Evolutionary conservation across 2,888 invertebrate genomes (phyloP).

Genomic region (Cerceris rybyensis): DNA sequence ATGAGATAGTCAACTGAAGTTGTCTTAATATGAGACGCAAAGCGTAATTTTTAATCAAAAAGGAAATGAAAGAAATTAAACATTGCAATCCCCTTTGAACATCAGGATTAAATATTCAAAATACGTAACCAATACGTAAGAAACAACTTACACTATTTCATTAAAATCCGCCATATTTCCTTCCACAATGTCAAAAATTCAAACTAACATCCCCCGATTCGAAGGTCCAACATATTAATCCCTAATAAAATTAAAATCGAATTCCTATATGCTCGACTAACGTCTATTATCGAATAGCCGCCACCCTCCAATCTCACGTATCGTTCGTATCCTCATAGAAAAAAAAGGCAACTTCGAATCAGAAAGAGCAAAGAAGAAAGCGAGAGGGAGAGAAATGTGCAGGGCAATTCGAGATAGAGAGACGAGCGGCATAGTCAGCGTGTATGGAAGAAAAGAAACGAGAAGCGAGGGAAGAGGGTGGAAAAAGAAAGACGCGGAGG

Average conservation of each 20-base stretch:
- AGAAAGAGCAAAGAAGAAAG: conserved; percentile 40
- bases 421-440: conserved; percentile 46
- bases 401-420: conserved; percentile 47
- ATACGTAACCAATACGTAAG: no score
- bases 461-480: conserved; percentile 20
- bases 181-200: background rate
- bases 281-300: conserved; percentile 52
- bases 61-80: no score
- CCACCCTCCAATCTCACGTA: conserved; percentile 43
- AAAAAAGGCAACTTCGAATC: conserved; percentile 22
- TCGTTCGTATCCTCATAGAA: conserved; percentile 39
- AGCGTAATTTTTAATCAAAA: no score
- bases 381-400: conserved; percentile 34
- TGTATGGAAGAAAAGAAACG: conserved; percentile 18
- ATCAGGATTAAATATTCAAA: no score
- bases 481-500: conserved; percentile 45
- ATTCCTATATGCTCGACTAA: conserved; percentile 18
- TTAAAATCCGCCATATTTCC: no score
- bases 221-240: background rate
- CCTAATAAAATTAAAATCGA: background rate
- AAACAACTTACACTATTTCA: no score
- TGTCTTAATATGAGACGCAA: no score
- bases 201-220: background rate
- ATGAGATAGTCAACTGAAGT: no score
- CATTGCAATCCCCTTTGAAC: no score